A percentile compares a stretch with the other conserved stretches of the same genome.
phyloP scores from a whole-genome alignment of 2,113 vertebrate species.

The Rostratula benghalensis region DNA sequence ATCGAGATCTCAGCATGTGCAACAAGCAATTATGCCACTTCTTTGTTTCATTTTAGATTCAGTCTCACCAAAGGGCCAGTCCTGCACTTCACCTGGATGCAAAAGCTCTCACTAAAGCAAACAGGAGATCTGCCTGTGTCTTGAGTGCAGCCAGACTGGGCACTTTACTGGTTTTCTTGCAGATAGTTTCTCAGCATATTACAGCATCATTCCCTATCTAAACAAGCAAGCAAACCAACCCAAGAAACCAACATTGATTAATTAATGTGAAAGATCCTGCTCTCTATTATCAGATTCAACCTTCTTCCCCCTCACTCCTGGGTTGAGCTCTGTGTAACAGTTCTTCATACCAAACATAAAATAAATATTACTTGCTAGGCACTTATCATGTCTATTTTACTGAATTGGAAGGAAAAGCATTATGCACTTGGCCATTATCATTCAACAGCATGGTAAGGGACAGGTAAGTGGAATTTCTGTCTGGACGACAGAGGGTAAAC shows the following conservation, averaged over 20 bases:
- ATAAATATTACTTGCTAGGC: background rate
- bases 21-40: background rate
- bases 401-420: background rate
- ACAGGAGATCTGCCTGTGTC: background rate
- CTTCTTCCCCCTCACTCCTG: background rate
- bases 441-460: background rate
- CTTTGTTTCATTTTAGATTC: background rate
- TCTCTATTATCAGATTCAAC: background rate
- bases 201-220: background rate
- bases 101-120: background rate
- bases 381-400: background rate
- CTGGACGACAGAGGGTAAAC: background rate
- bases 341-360: background rate
- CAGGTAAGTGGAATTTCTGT: background rate
- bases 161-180: background rate
- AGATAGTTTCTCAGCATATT: background rate
- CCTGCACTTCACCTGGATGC: background rate
- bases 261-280: background rate
- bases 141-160: background rate
- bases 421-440: background rate
- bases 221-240: background rate
- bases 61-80: background rate
- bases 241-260: background rate
- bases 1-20: background rate
- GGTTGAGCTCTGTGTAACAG: background rate